Base-by-base conservation (phyloP, 2,113 vertebrate species). In the Dasypus novemcinctus region DNA sequence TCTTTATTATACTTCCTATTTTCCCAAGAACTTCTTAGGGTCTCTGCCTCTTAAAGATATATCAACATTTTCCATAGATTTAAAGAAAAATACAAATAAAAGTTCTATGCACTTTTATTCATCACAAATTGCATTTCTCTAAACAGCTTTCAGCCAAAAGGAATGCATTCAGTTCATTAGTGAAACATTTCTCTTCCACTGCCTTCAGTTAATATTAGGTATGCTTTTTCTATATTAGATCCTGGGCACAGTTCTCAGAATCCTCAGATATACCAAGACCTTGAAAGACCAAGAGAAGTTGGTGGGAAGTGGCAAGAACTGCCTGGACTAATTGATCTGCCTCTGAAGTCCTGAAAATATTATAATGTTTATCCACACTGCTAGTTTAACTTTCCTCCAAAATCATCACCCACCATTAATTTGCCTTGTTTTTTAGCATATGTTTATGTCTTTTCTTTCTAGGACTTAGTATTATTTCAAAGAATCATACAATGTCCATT, bases 151-250 rank as follows among this genome's bases (percentile, higher is more conserved):
- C n/a, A 57, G 86, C 87, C 57, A 66, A 82, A 93, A 96, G 74
- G 69, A 71, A 82, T 71, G 46, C 33, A 71, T 89, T 83, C 64
- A 36, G 36, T 79, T 96, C 36, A 64, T 91, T 74, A 52, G 82
- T 91, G 92, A 96, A 94, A 96, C 49, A 95, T 97, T 94, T 95
- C 82, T 87, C 75, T 63, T 91, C 27, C 41, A 75, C 68, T 91
- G 92, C 86, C 91, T 95, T 93, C 89, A 96, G 95, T 74, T 96
- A 97, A 54, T 78, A 93, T 96, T 94, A 86, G 68, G 49, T 8
- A 94, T 88, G 18, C 59, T 94, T 86, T 93, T 87, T 96, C 57
- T 95, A 93, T 95, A 95, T 91, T 93, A 79, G 87, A 94, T 93
- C 71, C 68, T 74, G 14, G 68, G 20, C 63, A 93, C 66, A 94